Conservation (phyloP, 2,888 invertebrate species). For the Diarsia rubi region DNA sequence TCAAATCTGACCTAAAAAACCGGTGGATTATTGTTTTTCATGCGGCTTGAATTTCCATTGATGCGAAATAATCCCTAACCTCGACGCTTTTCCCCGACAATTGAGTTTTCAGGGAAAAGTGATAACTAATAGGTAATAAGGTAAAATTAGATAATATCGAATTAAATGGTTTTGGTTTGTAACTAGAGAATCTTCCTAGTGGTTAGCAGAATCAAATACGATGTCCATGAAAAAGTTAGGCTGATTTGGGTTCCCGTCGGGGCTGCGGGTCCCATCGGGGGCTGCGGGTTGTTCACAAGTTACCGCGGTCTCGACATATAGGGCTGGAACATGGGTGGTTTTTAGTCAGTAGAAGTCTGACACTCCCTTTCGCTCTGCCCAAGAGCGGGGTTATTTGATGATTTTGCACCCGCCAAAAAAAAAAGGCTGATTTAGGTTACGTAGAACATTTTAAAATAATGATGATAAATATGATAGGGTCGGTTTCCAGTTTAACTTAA, state of each 20-base stretch:
- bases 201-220: neutral
- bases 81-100: slow-evolving; percentile 10
- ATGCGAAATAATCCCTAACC: slow-evolving; percentile 45
- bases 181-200: neutral
- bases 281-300: too few species aligned
- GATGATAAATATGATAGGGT: neutral
- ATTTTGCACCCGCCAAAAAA: too few species aligned
- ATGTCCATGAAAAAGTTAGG: neutral
- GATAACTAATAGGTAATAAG: slow-evolving; percentile 22
- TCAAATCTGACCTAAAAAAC: slow-evolving; percentile 50
- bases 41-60: slow-evolving; percentile 36
- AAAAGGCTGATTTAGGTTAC: neutral
- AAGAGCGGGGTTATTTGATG: too few species aligned
- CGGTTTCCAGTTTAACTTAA: neutral
- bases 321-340: too few species aligned
- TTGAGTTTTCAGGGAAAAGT: slow-evolving; percentile 37
- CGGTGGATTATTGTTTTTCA: slow-evolving; percentile 36
- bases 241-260: neutral
- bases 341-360: too few species aligned
- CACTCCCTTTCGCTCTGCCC: too few species aligned
- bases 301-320: too few species aligned
- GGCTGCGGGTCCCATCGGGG: too few species aligned
- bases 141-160: slow-evolving; percentile 1
- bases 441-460: neutral
- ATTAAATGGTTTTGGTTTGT: neutral